Evolutionary conservation across 2,797 vertebrate species (phyloP), one percentile per base, ranked within the genome.

Genomic region (Psittacula derbiana): DNA sequence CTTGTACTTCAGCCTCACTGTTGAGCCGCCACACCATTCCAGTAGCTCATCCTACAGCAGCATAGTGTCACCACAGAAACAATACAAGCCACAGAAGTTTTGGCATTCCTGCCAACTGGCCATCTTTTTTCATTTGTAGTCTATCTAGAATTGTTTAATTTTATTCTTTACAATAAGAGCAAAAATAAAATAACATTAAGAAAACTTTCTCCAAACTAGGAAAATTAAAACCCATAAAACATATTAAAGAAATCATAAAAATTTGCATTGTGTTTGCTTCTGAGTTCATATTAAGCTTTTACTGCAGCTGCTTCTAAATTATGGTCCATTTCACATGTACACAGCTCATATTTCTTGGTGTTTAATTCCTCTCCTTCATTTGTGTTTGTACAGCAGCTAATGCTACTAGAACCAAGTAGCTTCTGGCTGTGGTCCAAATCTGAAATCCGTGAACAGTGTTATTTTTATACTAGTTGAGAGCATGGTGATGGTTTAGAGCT

Each of bases 201-300:
- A 79, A 90, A 75, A 91, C 65, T 86, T 91, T 66, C 47, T 87
- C 60, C 70, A 88, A 94, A 92, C 87, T 89, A 90, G 81, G 80
- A 94, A 86, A 86, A 95, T n/a, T 44, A 91, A 89, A 96, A 44
- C 69, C 60, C 82, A 93, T 78, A 41, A 78, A 76, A 95, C 40
- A 86, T 87, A 90, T 89, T 80, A 88, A 93, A 95, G 95, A 95
- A 95, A 96, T 33, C 64, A 72, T 88, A 95, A 98, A 95, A 96
- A 94, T 94, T 98, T 99, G 98, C 98, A 99, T 99, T 99, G 98
- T 93, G 95, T 93, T 98, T 99, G 98, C 98, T 98, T 99, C 98
- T 98, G 98, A 96, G 98, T 99, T 98, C 97, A 98, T 98, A 98
- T 98, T 98, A 98, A 98, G 93, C 88, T 98, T 98, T 98, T 96